Evolutionary conservation across 2,113 vertebrate species (phyloP).

Genomic region (Alaudala cheleensis): DNA sequence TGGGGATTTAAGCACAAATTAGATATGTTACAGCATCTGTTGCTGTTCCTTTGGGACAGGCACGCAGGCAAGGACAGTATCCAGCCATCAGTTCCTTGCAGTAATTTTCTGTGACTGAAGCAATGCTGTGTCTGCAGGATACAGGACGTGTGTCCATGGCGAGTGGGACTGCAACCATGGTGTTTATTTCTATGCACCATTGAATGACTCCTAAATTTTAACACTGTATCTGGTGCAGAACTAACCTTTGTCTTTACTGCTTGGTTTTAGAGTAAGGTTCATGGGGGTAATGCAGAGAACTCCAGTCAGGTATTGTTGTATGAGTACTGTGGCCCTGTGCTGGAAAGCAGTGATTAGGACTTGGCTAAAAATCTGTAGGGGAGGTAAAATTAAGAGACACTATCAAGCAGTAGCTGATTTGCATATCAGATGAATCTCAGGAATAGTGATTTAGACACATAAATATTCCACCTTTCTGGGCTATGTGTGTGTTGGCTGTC

Average conservation of each 20-base stretch:
- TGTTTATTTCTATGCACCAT: neutral
- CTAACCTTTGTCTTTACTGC: neutral
- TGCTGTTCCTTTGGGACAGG: neutral
- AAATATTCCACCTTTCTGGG: neutral
- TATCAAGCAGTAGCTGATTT: neutral
- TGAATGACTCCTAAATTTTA: neutral
- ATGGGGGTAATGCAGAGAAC: neutral
- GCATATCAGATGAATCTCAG: neutral
- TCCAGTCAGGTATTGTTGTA: neutral
- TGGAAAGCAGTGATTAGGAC: neutral
- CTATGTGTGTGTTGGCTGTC: neutral
- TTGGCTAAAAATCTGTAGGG: neutral
- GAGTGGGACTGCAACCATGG: neutral
- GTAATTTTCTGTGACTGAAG: neutral
- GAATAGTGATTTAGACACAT: neutral
- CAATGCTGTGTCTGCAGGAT: neutral
- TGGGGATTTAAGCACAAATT: neutral
- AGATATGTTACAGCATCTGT: neutral
- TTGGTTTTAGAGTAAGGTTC: neutral
- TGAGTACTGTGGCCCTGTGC: neutral
- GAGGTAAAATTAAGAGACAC: neutral
- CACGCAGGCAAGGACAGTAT: neutral
- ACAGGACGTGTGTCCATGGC: rapidly evolving
- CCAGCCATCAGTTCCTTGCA: neutral
- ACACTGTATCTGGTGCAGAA: neutral